Evolutionary conservation across 2,797 vertebrate genomes (phyloP).

Genomic region (Nyctibius grandis): DNA sequence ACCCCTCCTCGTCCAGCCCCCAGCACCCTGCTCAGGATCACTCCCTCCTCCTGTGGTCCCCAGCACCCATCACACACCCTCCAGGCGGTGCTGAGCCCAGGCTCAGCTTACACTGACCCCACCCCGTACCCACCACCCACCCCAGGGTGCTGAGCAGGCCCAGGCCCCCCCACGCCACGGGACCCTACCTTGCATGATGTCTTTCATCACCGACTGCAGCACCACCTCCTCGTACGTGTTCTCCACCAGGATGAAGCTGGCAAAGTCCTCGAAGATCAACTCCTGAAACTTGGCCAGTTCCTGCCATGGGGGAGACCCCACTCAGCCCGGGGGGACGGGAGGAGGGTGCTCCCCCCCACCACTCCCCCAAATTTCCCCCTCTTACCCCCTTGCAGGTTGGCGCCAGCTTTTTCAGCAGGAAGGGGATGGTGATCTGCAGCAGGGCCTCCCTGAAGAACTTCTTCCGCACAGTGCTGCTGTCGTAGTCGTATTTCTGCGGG

Average conservation of each 20-base stretch:
- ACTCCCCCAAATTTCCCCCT: background rate
- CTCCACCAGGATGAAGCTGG: conserved; percentile 91
- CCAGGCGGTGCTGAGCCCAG: background rate
- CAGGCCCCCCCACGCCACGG: rapidly evolving
- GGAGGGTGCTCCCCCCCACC: background rate
- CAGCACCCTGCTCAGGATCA: background rate
- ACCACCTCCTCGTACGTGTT: conserved; percentile 95
- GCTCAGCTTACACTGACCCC: too few relatives aligned
- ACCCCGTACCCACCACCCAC: background rate
- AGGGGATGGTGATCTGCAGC: conserved; percentile 94
- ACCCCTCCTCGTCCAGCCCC: rapidly evolving
- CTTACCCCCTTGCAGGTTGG: conserved; percentile 87
- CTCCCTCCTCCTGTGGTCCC: background rate
- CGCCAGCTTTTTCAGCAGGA: conserved; percentile 90
- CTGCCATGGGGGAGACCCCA: conserved; percentile 35
- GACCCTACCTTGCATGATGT: conserved; percentile 91
- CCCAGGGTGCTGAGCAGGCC: background rate
- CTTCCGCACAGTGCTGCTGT: conserved; percentile 96
- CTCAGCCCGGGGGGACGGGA: rapidly evolving
- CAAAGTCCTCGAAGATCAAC: conserved; percentile 95
- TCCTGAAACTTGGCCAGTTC: conserved; percentile 90
- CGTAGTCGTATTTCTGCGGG: conserved; percentile 91
- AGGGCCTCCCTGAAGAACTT: conserved; percentile 96
- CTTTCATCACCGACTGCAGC: conserved; percentile 92
- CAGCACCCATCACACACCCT: background rate